These are phyloP conservation scores for Pollimyrus isidori DNA, from an alignment of 2,113 vertebrate species.

Conservation along the genomic window DNA sequence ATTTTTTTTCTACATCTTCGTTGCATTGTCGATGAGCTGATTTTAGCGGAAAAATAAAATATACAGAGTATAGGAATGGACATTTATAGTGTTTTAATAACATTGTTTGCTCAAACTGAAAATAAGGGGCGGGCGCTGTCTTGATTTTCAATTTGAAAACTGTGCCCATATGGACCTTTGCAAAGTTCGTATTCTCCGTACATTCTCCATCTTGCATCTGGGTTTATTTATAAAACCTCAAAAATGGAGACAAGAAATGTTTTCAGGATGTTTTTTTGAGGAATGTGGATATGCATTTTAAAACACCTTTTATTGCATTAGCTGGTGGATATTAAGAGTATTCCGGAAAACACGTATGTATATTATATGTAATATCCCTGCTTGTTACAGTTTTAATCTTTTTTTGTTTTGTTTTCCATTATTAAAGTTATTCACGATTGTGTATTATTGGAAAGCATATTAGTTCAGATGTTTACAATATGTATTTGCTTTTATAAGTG, in stretches of 20 bases:
- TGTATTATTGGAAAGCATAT: not conserved
- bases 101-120: not conserved
- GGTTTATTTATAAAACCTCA: conserved; percentile 17
- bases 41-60: conserved; percentile 11
- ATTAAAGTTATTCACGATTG: not conserved
- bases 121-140: not conserved
- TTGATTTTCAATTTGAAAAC: conserved; percentile 11
- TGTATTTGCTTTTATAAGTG: not conserved
- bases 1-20: not conserved
- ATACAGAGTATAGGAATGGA: not conserved
- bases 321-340: conserved; percentile 1
- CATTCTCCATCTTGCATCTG: not conserved
- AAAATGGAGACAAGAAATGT: conserved; percentile 1
- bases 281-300: not conserved
- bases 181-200: not conserved
- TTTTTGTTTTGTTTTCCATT: not conserved
- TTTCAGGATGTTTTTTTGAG: not conserved
- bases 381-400: not conserved
- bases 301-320: not conserved
- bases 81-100: not conserved
- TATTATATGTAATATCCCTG: not conserved
- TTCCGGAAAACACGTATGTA: not conserved
- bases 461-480: not conserved
- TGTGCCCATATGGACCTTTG: not conserved
- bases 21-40: not conserved